Evolutionary conservation across 2,797 vertebrate genomes (phyloP).

Genomic region (Odontamblyopus lacepedii): DNA sequence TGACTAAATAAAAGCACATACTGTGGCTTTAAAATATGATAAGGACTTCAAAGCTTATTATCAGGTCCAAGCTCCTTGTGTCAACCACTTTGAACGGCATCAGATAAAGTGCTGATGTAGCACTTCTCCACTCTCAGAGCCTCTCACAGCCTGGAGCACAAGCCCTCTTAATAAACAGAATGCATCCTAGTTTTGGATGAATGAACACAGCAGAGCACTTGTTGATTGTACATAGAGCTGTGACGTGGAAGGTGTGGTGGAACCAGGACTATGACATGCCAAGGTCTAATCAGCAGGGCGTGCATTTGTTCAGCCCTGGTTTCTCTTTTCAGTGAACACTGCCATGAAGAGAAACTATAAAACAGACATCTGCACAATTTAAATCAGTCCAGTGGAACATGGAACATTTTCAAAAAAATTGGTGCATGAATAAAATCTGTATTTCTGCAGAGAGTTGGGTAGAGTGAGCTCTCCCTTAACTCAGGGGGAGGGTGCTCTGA

Average conservation of each 20-base stretch:
- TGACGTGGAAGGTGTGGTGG: conserved; percentile 73
- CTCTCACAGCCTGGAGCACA: conserved; percentile 48
- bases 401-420: conserved; percentile 15
- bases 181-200: conserved; percentile 49
- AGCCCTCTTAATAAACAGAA: conserved; percentile 78
- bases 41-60: not conserved
- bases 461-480: not conserved
- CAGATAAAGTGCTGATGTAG: conserved; percentile 22
- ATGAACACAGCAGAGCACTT: conserved; percentile 47
- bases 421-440: conserved; percentile 11
- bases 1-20: too few species aligned
- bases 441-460: not conserved
- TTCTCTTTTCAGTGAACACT: conserved; percentile 64
- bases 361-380: conserved; percentile 43
- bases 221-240: conserved; percentile 39
- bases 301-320: conserved; percentile 62
- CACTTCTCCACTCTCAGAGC: conserved; percentile 21
- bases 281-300: conserved; percentile 51
- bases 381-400: conserved; percentile 28
- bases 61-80: not conserved
- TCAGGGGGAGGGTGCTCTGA: too few species aligned
- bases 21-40: not conserved
- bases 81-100: not conserved
- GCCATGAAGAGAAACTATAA: conserved; percentile 54
- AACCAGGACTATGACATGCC: conserved; percentile 43